Base-by-base conservation (phyloP, 1,140 invertebrate species). In the Drosophila carrolli region DNA sequence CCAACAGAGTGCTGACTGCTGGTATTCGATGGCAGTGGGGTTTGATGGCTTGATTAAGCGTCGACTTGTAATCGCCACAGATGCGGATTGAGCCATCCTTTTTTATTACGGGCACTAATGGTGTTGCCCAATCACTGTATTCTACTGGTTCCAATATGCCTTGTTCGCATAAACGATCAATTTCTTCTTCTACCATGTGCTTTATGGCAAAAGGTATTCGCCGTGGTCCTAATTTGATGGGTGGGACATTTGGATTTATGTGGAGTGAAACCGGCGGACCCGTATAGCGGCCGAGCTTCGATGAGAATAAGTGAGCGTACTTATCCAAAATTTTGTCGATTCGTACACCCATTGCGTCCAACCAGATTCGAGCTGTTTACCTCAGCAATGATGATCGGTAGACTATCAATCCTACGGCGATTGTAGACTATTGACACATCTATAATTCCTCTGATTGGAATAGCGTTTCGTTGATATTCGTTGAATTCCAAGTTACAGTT, bases 11-110 rank as follows among this genome's bases (percentile, higher is more conserved):
- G 40, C 37, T 55, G 16, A 55, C 16, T 5, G 53, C 38, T 13
- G 16, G 16, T 10, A 55, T 55, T 55, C 19, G 38, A 13, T 55
- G 53, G 23, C 53, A 55, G 7, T 41, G 53, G 9, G 14, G 53
- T 23, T 55, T 41, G 40, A 41, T 41, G n/a, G 40, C 40, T n/a
- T n/a, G 13, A 41, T 41, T 41, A n/a, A 41, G n/a, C 1, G 40
- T 41, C 5, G 40, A 41, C 40, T n/a, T 41, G 40, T 41, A 32
- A 38, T 38, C 37, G 37, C 11, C 37, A 13, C 37, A 38, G 37
- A 38, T 38, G 37, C 9, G 10, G 37, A 38, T 38, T 38, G 37
- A 38, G 37, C 37, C 37, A 38, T 38, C 37, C 37, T 38, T 38
- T 11, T 38, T 38, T 38, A 11, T 38, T 11, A 38, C 37, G 11